Percentiles rank a stretch among this genome's conserved stretches.
Evolutionary conservation across 2,888 invertebrate species (phyloP).

Genomic region (Muscina levida): DNA sequence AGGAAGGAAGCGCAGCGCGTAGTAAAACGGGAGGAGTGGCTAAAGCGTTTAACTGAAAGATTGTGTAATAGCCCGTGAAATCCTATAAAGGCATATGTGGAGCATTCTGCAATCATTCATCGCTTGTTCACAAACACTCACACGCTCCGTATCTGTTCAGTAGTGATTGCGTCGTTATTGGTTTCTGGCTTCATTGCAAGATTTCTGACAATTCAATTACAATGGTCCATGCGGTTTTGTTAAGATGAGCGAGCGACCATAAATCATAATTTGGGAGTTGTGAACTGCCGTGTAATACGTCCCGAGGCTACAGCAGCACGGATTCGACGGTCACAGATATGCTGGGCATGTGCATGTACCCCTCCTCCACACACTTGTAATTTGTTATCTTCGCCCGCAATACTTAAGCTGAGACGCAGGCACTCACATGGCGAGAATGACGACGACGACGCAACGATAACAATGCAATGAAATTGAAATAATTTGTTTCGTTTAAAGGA

Average conservation of each 20-base stretch:
- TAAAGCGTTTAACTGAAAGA: conserved; percentile 52
- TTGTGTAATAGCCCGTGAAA: conserved; percentile 65
- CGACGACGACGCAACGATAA: conserved; percentile 41
- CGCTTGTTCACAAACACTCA: conserved; percentile 47
- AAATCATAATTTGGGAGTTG: conserved; percentile 63
- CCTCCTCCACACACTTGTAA: conserved; percentile 35
- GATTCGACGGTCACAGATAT: conserved; percentile 18
- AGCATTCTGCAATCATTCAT: conserved; percentile 57
- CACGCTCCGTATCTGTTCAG: conserved; percentile 53
- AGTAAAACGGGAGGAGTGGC: conserved; percentile 57
- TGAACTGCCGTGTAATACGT: conserved; percentile 63
- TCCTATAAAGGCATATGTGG: conserved; percentile 62
- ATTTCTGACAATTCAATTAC: conserved; percentile 39
- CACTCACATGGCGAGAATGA: not conserved
- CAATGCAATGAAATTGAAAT: conserved; percentile 61
- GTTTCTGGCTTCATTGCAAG: conserved; percentile 17
- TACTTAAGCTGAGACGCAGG: not conserved
- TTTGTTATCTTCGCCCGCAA: conserved; percentile 52
- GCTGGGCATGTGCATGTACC: conserved; percentile 6
- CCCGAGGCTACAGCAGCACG: conserved; percentile 50
- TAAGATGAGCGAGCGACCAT: conserved; percentile 57
- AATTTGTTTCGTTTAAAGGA: conserved; percentile 66
- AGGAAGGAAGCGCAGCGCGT: not conserved
- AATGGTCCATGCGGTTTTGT: conserved; percentile 34
- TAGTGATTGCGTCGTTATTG: conserved; percentile 46